Evolutionary conservation across 2,797 vertebrate species (phyloP), one percentile per base, ranked within the genome.

Genomic region (Xyrichtys novacula): DNA sequence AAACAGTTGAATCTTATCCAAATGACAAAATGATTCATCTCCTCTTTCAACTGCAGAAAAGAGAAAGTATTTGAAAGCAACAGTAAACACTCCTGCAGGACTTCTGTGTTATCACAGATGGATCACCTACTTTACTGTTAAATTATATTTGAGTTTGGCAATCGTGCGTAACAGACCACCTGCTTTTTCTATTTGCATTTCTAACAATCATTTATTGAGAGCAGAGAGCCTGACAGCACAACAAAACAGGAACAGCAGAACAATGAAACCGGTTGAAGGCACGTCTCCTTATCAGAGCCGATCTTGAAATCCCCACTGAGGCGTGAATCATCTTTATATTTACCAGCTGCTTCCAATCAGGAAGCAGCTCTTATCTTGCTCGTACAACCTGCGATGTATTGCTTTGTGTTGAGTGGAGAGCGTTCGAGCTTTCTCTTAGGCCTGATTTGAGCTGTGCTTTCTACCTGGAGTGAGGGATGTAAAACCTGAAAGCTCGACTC

Each of bases 191-290:
- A 1, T 42, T 56, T 61, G 17, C 26, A 47, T 71, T 58, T 75
- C 34, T 40, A 60, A 63, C 56, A 69, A 58, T 61, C 47, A 54
- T 71, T 79, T 61, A 74, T 55, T 69, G 54, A 63, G 75, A 78
- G 39, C 39, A 39, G 42, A 87, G 74, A 65, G 38, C 50, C 23
- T 63, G 77, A 80, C 79, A 70, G 62, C 16, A 1, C 58, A 71
- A 56, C 55, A 67, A 66, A 80, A 85, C 86, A 85, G 84, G 85
- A 87, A 83, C 9, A 54, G 39, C 39, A 68, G 74, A 87, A 88
- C 76, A 88, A 86, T 88, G 74, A 78, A 66, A 31, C 6, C 5
- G 15, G 76, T 76, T n/a, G 6, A 15, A 69, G 60, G 53, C 48
- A 14, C 49, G 15, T 76, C 54, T 63, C 44, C 73, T 83, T 85